Conservation (phyloP, 2,797 vertebrate species). For the Emydoidea blandingii region DNA sequence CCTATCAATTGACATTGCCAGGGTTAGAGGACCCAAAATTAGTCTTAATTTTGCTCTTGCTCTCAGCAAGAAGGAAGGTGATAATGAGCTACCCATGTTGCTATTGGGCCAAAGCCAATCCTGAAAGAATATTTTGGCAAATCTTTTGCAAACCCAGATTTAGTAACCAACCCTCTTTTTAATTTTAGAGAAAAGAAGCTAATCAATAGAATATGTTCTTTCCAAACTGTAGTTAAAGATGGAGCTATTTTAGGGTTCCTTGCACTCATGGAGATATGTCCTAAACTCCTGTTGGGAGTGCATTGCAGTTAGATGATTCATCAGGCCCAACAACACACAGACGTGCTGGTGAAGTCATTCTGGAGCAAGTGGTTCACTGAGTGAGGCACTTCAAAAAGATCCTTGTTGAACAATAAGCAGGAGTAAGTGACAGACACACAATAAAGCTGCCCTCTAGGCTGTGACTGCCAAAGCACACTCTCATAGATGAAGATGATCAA, state of each 20-base stretch:
- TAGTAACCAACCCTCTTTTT: background rate
- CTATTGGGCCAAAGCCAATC: background rate
- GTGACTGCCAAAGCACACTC: background rate
- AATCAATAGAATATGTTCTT: background rate
- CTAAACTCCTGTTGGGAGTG: background rate
- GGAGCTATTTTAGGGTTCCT: background rate
- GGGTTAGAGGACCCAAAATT: background rate
- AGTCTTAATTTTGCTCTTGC: background rate
- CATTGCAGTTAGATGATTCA: background rate
- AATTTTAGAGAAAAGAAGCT: background rate
- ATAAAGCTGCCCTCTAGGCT: background rate
- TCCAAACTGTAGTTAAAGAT: background rate
- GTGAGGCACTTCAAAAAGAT: background rate
- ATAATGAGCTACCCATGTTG: background rate
- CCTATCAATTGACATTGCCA: background rate
- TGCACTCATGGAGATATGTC: background rate
- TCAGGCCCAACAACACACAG: background rate
- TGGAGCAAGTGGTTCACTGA: background rate
- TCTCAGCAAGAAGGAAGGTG: background rate
- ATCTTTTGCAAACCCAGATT: background rate
- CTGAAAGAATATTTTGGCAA: background rate
- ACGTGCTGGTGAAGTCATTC: background rate
- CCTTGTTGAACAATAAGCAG: background rate
- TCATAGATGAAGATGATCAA: no score
- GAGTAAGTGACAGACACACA: rapidly evolving